Base-by-base conservation (phyloP, 2,888 invertebrate genomes). In the Plagiodera versicolora region DNA sequence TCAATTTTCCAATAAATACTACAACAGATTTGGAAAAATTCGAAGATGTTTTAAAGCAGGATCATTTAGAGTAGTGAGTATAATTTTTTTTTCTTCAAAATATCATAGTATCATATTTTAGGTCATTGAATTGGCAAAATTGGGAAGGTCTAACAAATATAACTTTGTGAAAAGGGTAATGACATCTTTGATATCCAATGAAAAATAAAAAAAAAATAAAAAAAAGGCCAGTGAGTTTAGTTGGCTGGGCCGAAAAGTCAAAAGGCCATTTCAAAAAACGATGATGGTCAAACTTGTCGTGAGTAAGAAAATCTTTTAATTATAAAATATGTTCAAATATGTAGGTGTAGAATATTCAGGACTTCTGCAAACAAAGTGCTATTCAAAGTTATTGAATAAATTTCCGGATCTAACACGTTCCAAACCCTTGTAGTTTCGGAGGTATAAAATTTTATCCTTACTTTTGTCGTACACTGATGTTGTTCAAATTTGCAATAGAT, bases 61-160 rank as follows among this genome's bases (percentile, higher is more conserved):
- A 48, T 24, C 24, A 48, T 48, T 48, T 24, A 3, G 14, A 48
- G 48, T 24, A 20, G 48, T 48, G 14, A 48, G 48, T 48, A 10
- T n/a, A n/a, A n/a, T n/a, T n/a, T 20, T 48, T 48, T 48, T 14
- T 45, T 45, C 16, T 45, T 16, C 16, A 9, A 45, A 45, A 16
- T 45, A n/a, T n/a, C n/a, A 45, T 45, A 2, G 4, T 5, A 46
- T 46, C 9, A n/a, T 46, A n/a, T 20, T 46, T 18, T 19, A 46
- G 46, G 20, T 46, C 2, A 46, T 16, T 46, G 19, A 46, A 46
- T 18, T 18, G n/a, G 46, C 9, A 2, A 46, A 46, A 46, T 3
- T 18, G 6, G 20, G 46, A 18, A 19, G 18, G 1, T 9, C 11
- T 9, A 11, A 46, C 14, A 17, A 46, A 6, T 46, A 46, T 20